Conservation (phyloP, 2,888 invertebrate genomes). For the Bellardia bayeri region DNA sequence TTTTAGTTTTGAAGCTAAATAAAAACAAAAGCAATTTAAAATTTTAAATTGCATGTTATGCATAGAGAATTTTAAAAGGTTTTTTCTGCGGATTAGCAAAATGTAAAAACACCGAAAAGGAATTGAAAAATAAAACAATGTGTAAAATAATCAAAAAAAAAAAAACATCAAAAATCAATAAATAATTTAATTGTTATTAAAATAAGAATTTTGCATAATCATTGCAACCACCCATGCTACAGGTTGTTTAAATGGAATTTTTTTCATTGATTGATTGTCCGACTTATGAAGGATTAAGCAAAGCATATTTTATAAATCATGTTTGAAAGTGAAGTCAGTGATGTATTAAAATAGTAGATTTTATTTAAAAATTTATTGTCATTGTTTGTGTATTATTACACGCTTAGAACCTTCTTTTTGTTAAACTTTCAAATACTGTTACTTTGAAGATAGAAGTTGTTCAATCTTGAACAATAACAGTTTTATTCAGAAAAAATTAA, state of each 20-base stretch:
- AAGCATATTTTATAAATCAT: background rate
- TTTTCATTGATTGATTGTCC: background rate
- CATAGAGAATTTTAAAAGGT: conserved; percentile 10
- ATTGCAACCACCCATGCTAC: conserved; percentile 21
- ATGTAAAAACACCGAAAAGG: background rate
- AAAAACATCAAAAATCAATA: conserved; percentile 1
- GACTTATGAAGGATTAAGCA: too few relatives aligned
- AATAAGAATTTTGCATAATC: conserved; percentile 11
- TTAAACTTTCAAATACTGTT: too few relatives aligned
- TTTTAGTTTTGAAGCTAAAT: background rate
- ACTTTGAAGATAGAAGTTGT: too few relatives aligned
- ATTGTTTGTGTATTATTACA: too few relatives aligned
- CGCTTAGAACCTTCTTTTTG: too few relatives aligned
- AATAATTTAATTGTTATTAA: conserved; percentile 11
- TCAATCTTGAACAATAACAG: too few relatives aligned
- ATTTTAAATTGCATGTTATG: background rate
- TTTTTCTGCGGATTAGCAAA: background rate
- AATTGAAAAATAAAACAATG: conserved; percentile 1
- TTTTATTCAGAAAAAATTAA: too few relatives aligned
- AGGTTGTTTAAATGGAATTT: background rate
- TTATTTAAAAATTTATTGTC: background rate
- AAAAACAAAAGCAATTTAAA: conserved; percentile 4
- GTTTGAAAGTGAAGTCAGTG: background rate
- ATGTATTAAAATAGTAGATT: background rate
- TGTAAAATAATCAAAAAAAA: background rate